Percentiles rank a stretch among this genome's conserved stretches.
Evolutionary conservation across 2,797 vertebrate species (phyloP).

Genomic region (Alfaro cultratus): DNA sequence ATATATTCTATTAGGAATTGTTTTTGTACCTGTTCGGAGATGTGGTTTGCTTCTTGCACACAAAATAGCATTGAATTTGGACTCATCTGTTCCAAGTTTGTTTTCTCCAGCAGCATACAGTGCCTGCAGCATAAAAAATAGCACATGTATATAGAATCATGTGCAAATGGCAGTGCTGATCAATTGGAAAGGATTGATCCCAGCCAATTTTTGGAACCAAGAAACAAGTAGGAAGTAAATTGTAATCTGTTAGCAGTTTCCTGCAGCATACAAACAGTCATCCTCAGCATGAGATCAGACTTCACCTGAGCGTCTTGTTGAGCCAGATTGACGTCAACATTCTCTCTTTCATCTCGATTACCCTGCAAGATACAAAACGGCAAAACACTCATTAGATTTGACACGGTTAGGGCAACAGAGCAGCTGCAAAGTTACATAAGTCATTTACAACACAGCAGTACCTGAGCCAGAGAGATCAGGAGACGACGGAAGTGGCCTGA

Average conservation of each 20-base stretch:
- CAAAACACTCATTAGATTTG: background rate
- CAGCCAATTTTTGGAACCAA: background rate
- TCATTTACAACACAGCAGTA: conserved; percentile 49
- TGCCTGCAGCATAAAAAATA: conserved; percentile 72
- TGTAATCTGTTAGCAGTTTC: background rate
- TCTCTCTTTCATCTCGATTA: conserved; percentile 90
- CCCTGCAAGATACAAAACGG: conserved; percentile 79
- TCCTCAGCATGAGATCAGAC: background rate
- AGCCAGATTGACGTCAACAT: conserved; percentile 88
- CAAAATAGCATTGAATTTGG: conserved; percentile 95
- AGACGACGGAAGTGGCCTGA: conserved; percentile 97
- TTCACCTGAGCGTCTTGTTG: conserved; percentile 96
- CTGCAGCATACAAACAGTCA: background rate
- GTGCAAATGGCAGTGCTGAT: background rate
- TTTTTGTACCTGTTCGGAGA: conserved; percentile 88
- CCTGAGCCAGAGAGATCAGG: conserved; percentile 94
- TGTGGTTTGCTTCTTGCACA: conserved; percentile 92
- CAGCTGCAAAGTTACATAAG: background rate
- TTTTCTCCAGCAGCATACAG: conserved; percentile 95
- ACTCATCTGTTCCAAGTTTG: conserved; percentile 96
- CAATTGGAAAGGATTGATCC: background rate
- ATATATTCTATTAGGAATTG: background rate
- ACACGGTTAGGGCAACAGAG: background rate
- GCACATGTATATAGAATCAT: background rate
- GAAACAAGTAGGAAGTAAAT: background rate